Percentiles rank a stretch among this genome's conserved stretches.
Evolutionary conservation across 2,797 vertebrate species (phyloP).

Genomic region (Anniella stebbinsi): DNA sequence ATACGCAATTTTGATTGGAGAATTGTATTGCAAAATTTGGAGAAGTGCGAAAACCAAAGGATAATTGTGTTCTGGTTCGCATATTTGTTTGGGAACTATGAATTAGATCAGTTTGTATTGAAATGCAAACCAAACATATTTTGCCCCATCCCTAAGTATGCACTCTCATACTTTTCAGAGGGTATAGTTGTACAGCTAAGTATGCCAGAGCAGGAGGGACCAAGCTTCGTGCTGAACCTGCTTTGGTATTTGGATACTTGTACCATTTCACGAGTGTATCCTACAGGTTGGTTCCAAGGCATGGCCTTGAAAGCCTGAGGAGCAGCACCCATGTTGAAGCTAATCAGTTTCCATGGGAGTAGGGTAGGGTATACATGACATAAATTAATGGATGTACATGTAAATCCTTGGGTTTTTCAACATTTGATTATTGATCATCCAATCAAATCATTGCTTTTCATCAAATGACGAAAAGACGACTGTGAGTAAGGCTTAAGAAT

Average conservation of each 20-base stretch:
- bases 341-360: neutral
- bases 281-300: neutral
- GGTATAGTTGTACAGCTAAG: neutral
- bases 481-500: neutral
- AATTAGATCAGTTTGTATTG: neutral
- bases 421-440: neutral
- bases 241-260: neutral
- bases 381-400: neutral
- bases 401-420: neutral
- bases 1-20: neutral
- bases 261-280: neutral
- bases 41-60: neutral
- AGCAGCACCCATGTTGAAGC: neutral
- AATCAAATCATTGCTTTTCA: neutral
- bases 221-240: neutral
- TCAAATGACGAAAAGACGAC: neutral
- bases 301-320: neutral
- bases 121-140: neutral
- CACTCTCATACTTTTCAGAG: neutral
- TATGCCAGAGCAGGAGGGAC: fast-evolving
- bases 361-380: neutral
- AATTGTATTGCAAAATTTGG: neutral
- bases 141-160: neutral
- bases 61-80: neutral
- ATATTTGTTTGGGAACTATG: neutral